A percentile compares a stretch with the other conserved stretches of the same genome.
Evolutionary conservation across 2,113 vertebrate species (phyloP).

Genomic region (Semnornis frantzii): DNA sequence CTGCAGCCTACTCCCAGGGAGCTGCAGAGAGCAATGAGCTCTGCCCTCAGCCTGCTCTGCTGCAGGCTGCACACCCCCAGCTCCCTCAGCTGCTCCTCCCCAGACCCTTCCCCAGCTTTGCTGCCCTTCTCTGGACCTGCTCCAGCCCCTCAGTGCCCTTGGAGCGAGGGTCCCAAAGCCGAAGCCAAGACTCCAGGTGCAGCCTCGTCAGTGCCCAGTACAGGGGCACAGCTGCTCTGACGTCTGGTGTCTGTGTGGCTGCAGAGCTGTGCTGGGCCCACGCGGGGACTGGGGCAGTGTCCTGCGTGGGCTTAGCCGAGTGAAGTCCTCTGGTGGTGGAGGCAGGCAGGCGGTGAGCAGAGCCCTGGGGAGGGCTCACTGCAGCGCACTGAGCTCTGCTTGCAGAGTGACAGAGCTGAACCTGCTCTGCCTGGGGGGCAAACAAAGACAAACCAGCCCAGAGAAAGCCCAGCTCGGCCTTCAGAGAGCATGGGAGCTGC

Average conservation of each 20-base stretch:
- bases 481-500: not conserved
- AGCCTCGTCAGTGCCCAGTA: not conserved
- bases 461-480: not conserved
- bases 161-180: not conserved
- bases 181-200: not conserved
- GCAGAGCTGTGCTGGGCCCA: not conserved
- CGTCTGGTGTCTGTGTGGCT: not conserved
- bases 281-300: not conserved
- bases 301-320: too few relatives aligned
- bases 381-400: too few relatives aligned
- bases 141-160: not conserved
- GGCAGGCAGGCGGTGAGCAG: accelerated
- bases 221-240: not conserved
- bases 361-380: not conserved
- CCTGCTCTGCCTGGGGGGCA: not conserved
- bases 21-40: too few relatives aligned
- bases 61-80: too few relatives aligned
- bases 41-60: too few relatives aligned
- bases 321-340: too few relatives aligned
- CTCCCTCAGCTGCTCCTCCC: too few relatives aligned
- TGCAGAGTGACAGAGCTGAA: not conserved
- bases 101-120: not conserved
- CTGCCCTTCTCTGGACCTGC: not conserved
- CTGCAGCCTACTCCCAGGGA: too few relatives aligned
- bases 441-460: not conserved